phyloP scores from a whole-genome alignment of 2,888 invertebrate species.

The Platycheirus rosarum region DNA sequence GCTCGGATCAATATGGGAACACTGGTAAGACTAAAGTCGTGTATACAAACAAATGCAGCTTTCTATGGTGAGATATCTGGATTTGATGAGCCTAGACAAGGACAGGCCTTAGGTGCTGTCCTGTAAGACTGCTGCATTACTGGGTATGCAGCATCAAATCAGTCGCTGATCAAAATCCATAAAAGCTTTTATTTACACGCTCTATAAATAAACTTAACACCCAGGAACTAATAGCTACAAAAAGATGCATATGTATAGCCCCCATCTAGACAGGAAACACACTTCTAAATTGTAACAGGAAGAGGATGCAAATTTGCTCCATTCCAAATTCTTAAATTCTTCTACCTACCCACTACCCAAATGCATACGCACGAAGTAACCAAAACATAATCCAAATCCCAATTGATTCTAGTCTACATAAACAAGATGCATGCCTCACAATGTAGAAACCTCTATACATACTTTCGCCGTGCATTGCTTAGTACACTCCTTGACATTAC shows the following conservation, averaged over 20 bases:
- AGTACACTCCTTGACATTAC: slow-evolving; percentile 4
- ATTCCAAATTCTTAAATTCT: not conserved
- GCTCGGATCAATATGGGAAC: no score
- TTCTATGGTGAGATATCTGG: no score
- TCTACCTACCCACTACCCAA: not conserved
- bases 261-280: not conserved
- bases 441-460: not conserved
- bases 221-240: not conserved
- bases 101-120: no score
- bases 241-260: not conserved
- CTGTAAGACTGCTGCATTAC: no score
- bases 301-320: slow-evolving; percentile 11
- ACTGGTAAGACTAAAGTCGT: no score
- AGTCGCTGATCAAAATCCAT: not conserved
- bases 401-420: not conserved
- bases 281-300: slow-evolving; percentile 4
- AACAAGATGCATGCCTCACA: not conserved
- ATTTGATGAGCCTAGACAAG: no score
- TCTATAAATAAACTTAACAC: slow-evolving; percentile 18
- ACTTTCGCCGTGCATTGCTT: not conserved
- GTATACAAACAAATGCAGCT: no score
- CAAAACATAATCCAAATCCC: slow-evolving; percentile 2
- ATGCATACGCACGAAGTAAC: not conserved
- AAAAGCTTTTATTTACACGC: slow-evolving; percentile 1
- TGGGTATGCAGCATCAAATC: no score